Base-by-base conservation (phyloP, 2,888 invertebrate genomes). In the Trichacis sp. region DNA sequence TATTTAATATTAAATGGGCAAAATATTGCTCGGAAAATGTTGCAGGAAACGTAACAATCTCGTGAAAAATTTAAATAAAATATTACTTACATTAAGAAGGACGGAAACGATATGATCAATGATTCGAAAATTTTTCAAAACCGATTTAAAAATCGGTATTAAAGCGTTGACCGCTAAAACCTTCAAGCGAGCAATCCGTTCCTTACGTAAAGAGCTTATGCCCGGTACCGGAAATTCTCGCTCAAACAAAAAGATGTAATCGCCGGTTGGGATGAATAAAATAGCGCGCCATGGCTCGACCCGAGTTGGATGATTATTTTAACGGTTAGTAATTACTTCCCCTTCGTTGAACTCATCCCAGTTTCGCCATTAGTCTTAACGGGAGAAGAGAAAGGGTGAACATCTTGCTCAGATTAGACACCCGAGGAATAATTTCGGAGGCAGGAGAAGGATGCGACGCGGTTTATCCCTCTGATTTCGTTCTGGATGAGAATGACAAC, bases 341-440 rank as follows among this genome's bases (percentile, higher is more conserved):
- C 73, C 75, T 71, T 74, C 73, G 72, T 76, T 78, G 74, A 73
- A 71, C 68, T 71, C 71, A 52, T 60, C 64, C 64, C 63, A 67
- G 68, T 62, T 67, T 64, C 64, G 51, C 70, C 69, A 71, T 73
- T 71, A 73, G 71, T 71, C 75, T 72, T 58, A 64, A 56, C 65
- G 20, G 46, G 47, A 30, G 54, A 64, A 67, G 69, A 61, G 63
- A 58, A 57, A 59, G 57, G 67, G 70, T 76, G 73, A 79, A 81
- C 80, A 80, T 81, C 80, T 81, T 81, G 80, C 78, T 73, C 71
- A 77, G 77, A 81, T 80, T 78, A 78, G 76, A 77, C 73, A 78
- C 74, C 69, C 66, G 62, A 62, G 67, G 63, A 68, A 74, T 72
- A 66, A 66, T 66, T 62, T 52, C 56, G 52, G 61, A 50, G 66